These are phyloP conservation scores for Amblyjoppa fuscipennis DNA, from an alignment of 2,888 invertebrate species.

Conservation along the genomic window DNA sequence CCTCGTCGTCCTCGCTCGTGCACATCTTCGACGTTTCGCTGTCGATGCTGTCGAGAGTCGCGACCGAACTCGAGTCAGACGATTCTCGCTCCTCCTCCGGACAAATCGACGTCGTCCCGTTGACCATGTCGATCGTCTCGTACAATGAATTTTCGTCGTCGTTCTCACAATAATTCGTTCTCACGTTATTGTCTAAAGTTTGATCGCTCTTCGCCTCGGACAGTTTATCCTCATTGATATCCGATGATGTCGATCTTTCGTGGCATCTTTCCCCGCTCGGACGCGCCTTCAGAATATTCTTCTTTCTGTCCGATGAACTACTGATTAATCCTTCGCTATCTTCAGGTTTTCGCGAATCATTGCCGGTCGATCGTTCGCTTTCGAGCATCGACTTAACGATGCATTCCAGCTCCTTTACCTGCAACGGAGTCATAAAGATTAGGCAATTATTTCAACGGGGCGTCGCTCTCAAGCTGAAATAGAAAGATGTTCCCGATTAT, in stretches of 20 bases:
- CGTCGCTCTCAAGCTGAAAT: background rate
- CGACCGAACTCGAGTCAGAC: slow-evolving; percentile 16
- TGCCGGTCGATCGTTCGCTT: slow-evolving; percentile 56
- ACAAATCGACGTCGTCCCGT: background rate
- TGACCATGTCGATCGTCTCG: slow-evolving; percentile 40
- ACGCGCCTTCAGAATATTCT: slow-evolving; percentile 19
- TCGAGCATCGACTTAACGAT: slow-evolving; percentile 79
- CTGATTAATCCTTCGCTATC: slow-evolving; percentile 51
- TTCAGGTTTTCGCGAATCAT: slow-evolving; percentile 46
- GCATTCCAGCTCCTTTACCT: slow-evolving; percentile 81
- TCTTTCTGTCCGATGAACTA: slow-evolving; percentile 56
- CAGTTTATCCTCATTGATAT: slow-evolving; percentile 25
- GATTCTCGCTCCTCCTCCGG: slow-evolving; percentile 15
- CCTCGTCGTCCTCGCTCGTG: slow-evolving; percentile 42
- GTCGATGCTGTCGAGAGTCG: slow-evolving; percentile 20
- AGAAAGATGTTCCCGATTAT: too few relatives aligned
- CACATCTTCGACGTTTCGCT: slow-evolving; percentile 44
- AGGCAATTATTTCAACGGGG: background rate
- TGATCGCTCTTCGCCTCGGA: slow-evolving; percentile 54
- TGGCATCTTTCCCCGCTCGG: slow-evolving; percentile 46
- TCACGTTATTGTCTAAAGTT: slow-evolving; percentile 57
- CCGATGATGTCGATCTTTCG: slow-evolving; percentile 46
- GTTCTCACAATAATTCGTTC: slow-evolving; percentile 38
- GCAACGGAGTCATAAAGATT: slow-evolving; percentile 19
- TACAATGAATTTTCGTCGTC: slow-evolving; percentile 55